These are phyloP conservation scores for Panonychus citri DNA, from an alignment of 1,140 invertebrate species.

Conservation along the genomic window DNA sequence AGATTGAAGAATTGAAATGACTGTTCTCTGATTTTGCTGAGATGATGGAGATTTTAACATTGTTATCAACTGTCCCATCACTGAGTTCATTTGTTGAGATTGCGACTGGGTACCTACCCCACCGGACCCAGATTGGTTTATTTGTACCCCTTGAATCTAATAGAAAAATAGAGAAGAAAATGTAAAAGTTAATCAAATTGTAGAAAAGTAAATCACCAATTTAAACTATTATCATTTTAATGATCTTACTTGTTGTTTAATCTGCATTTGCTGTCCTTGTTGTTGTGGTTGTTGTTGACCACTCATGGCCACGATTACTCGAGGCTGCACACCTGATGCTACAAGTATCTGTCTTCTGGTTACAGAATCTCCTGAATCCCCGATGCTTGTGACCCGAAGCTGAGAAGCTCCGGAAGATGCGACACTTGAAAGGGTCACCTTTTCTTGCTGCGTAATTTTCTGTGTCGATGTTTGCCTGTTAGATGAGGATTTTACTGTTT, in stretches of 20 bases:
- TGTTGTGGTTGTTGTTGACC: neutral
- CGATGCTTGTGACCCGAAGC: too few relatives aligned
- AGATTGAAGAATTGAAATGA: conserved; percentile 70
- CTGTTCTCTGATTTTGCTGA: conserved; percentile 78
- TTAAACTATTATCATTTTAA: neutral
- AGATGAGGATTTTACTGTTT: too few relatives aligned
- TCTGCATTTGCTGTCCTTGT: conserved; percentile 1
- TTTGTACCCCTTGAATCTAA: conserved; percentile 11
- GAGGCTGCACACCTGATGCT: neutral
- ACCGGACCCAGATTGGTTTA: conserved; percentile 7
- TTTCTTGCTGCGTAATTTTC: too few relatives aligned
- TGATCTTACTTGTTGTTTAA: neutral
- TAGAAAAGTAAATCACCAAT: neutral
- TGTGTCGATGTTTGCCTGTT: too few relatives aligned
- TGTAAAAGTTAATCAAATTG: neutral
- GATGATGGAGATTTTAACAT: conserved; percentile 64
- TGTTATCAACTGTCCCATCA: conserved; percentile 64
- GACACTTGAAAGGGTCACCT: too few relatives aligned
- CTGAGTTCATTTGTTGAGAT: conserved; percentile 27
- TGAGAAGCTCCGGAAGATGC: too few relatives aligned
- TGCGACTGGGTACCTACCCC: conserved; percentile 11
- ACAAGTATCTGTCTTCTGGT: neutral
- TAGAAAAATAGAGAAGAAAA: conserved; percentile 7
- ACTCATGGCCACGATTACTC: neutral
- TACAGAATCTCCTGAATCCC: too few relatives aligned